These are phyloP conservation scores for Agrochola macilenta DNA, from an alignment of 2,888 invertebrate genomes.

Conservation along the genomic window DNA sequence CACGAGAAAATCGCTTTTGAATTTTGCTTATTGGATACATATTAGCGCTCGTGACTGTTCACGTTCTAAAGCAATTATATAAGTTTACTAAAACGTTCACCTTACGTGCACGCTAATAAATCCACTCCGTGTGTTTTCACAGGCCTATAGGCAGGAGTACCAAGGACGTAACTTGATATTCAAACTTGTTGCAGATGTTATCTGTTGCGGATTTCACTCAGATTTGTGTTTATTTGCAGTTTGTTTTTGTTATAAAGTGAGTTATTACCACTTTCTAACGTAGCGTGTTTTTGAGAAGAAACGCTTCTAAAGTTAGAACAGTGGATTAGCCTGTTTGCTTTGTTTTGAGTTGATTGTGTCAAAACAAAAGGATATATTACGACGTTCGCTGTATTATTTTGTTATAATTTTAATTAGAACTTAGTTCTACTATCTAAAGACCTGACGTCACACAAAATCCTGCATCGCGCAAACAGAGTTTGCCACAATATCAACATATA, in stretches of 20 bases:
- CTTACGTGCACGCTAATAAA: neutral
- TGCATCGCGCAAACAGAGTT: too few species aligned
- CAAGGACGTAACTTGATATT: slow-evolving; percentile 68
- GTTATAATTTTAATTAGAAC: too few species aligned
- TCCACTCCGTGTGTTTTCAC: slow-evolving; percentile 38
- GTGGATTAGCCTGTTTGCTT: slow-evolving; percentile 8
- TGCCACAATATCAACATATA: too few species aligned
- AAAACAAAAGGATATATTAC: neutral
- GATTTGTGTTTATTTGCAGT: slow-evolving; percentile 64
- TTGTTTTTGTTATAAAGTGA: slow-evolving; percentile 49
- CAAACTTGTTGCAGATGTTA: slow-evolving; percentile 65
- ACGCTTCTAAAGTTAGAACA: slow-evolving; percentile 31
- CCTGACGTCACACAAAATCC: too few species aligned
- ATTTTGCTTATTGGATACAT: too few species aligned
- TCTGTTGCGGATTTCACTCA: slow-evolving; percentile 70
- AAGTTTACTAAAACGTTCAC: too few species aligned
- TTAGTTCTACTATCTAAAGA: too few species aligned
- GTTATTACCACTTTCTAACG: slow-evolving; percentile 72
- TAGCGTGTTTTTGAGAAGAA: slow-evolving; percentile 33
- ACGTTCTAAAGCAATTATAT: too few species aligned
- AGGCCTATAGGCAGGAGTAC: neutral
- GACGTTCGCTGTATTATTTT: neutral
- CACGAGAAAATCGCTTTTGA: too few species aligned
- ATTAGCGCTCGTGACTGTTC: too few species aligned
- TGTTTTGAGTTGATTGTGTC: neutral